phyloP scores from a whole-genome alignment of 53 echinoderm and acorn worm species.

The Holothuria leucospilota region DNA sequence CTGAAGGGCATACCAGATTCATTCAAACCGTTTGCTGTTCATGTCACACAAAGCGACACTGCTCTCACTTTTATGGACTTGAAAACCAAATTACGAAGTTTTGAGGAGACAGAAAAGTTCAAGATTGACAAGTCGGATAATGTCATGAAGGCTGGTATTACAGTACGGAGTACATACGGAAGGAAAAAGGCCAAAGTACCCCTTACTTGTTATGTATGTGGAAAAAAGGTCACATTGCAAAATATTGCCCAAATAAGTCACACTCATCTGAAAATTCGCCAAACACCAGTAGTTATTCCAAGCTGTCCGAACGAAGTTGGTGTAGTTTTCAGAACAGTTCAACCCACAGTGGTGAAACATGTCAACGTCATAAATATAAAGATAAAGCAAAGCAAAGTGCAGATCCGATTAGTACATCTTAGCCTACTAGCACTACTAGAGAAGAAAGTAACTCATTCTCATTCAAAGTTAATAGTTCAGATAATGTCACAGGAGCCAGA shows the following conservation, averaged over 20 bases:
- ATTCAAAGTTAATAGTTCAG: background rate
- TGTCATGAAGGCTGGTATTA: background rate
- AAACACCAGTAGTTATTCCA: background rate
- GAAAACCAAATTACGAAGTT: background rate
- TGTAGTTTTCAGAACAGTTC: background rate
- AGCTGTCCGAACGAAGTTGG: background rate
- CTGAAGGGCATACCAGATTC: background rate
- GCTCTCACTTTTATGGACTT: background rate
- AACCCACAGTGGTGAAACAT: background rate
- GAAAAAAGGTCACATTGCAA: background rate
- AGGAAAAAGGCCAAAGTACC: background rate
- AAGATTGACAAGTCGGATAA: background rate
- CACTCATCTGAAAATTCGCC: background rate
- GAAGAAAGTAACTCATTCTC: constrained; percentile 8
- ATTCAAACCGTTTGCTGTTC: constrained; percentile 2
- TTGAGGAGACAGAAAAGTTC: background rate
- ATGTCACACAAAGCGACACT: background rate
- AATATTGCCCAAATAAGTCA: background rate
- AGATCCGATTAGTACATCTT: background rate
- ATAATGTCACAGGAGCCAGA: background rate
- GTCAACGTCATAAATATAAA: background rate
- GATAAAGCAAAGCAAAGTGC: constrained; percentile 11
- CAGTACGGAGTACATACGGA: background rate
- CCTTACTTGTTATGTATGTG: background rate
- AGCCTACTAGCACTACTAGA: background rate